Evolutionary conservation across 2,797 vertebrate species (phyloP).

Genomic region (Pipistrellus kuhlii): DNA sequence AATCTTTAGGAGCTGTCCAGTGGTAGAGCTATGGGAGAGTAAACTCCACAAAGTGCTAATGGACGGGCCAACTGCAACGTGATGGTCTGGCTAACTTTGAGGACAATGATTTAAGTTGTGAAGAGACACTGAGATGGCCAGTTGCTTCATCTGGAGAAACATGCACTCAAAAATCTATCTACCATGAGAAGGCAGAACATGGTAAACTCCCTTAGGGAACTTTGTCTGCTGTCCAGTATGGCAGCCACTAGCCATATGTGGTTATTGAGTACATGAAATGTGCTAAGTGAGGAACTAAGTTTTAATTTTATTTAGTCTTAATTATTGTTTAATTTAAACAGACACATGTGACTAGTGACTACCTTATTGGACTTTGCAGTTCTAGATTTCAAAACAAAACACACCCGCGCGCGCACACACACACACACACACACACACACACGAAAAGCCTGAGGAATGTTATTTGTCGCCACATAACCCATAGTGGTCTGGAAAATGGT

Average conservation of each 20-base stretch:
- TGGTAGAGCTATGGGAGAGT: neutral
- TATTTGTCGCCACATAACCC: neutral
- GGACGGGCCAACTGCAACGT: fast-evolving
- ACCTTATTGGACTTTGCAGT: neutral
- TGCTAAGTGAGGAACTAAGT: neutral
- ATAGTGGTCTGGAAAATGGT: neutral
- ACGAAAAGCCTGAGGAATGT: neutral
- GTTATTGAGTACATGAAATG: neutral
- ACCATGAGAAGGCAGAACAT: neutral
- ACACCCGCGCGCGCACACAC: neutral
- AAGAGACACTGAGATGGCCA: neutral
- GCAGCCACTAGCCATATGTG: neutral
- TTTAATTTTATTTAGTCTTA: neutral
- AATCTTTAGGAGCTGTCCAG: neutral
- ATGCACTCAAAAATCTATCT: neutral
- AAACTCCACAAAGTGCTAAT: no score
- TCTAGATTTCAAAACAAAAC: neutral
- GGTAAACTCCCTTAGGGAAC: neutral
- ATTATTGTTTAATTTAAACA: neutral
- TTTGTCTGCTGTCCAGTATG: neutral
- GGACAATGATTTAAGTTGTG: neutral
- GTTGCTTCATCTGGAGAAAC: neutral
- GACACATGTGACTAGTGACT: neutral
- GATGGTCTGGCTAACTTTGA: neutral
- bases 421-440: neutral